Evolutionary conservation across 2,797 vertebrate species (phyloP), one percentile per base, ranked within the genome.

Genomic region (Pogonophryne albipinna): DNA sequence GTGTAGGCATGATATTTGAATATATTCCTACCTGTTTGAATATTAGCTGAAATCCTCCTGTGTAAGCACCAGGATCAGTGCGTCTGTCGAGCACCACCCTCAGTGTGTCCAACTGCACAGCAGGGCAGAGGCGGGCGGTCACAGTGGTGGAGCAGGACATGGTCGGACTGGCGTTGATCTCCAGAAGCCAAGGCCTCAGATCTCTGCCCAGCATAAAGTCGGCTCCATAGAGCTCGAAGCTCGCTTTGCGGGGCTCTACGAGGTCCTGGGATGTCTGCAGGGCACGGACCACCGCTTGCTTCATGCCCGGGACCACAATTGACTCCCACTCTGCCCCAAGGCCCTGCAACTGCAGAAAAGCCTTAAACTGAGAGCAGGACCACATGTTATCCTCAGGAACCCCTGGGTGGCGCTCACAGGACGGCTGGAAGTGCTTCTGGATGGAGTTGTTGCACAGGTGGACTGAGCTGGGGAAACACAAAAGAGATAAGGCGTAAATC

Each of bases 371-470:
- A 23, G 83, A 85, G 65, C 95, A 95, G 1, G 96, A 97, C 97
- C 97, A 99, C 95, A 96, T 97, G 60, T 95, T 97, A 90, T 98
- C 95, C 0, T 69, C 57, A 0, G 97, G 97, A 27, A 98, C 88
- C 44, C 70, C 87, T 0, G 96, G 95, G 72, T 96, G 95, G 46
- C 94, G 95, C 51, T 78, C 74, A 31, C 23, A 55, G 0, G 95
- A 95, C 0, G 92, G 95, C 84, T 91, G 92, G 74, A 92, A 94
- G 83, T 93, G 92, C 85, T 93, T 97, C 93, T 99, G 98, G 84
- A 99, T 95, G 71, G 97, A 96, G 82, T 98, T 97, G 74, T 99
- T 99, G 90, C 97, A 98, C 65, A 99, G 93, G 85, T 99, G 97
- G 76, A 97, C 93, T 0, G 97, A 95, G 10, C 98, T 98, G 86